These are phyloP conservation scores for Deilephila porcellus DNA, from an alignment of 2,888 invertebrate genomes.

Conservation along the genomic window DNA sequence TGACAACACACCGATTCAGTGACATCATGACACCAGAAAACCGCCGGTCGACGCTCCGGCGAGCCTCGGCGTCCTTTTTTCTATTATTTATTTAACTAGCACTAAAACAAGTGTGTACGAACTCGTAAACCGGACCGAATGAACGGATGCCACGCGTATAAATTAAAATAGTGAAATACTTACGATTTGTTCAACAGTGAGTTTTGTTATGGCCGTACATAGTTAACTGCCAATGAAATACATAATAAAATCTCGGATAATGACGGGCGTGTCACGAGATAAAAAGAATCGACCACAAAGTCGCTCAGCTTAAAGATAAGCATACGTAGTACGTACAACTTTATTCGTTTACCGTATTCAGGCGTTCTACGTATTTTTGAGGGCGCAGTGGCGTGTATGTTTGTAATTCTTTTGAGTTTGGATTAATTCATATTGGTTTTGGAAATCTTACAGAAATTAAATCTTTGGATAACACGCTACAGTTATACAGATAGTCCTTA, in stretches of 20 bases:
- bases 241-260: slow-evolving; percentile 19
- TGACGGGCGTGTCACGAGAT: background rate
- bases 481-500: too few relatives aligned
- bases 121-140: slow-evolving; percentile 49
- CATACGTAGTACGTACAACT: background rate
- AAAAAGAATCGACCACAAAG: slow-evolving; percentile 20
- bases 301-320: background rate
- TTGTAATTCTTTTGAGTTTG: background rate
- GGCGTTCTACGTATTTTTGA: background rate
- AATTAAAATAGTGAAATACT: slow-evolving; percentile 51
- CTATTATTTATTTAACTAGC: slow-evolving; percentile 55
- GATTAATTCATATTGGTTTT: background rate
- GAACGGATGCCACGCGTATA: slow-evolving; percentile 48
- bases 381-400: background rate
- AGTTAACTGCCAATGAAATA: slow-evolving; percentile 26
- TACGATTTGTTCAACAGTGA: slow-evolving; percentile 38
- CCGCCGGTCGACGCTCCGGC: slow-evolving; percentile 46
- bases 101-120: slow-evolving; percentile 52
- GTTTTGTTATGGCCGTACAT: slow-evolving; percentile 15
- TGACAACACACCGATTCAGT: slow-evolving; percentile 30
- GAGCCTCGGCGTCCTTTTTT: slow-evolving; percentile 44
- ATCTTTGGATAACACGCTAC: too few relatives aligned
- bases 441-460: too few relatives aligned
- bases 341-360: slow-evolving; percentile 11
- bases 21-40: slow-evolving; percentile 44